These are phyloP conservation scores for Phyllopteryx taeniolatus DNA, from an alignment of 2,113 vertebrate genomes.

Conservation along the genomic window DNA sequence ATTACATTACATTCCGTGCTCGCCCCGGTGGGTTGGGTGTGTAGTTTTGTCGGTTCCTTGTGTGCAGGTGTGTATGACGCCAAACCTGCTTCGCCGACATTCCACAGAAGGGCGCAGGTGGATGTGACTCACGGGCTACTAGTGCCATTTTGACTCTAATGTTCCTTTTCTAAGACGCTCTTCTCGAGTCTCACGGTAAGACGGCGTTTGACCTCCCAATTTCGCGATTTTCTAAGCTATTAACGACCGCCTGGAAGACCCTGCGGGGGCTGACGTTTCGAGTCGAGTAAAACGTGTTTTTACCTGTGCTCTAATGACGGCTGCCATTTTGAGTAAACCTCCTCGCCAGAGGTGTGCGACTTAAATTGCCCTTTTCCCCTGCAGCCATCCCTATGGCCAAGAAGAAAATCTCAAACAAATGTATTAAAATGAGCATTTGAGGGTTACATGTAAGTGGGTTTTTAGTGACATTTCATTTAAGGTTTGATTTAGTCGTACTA, in stretches of 20 bases:
- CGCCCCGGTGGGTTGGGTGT: neutral
- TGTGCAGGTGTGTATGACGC: conserved; percentile 54
- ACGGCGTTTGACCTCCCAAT: neutral
- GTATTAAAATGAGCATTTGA: too few species aligned
- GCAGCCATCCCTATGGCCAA: neutral
- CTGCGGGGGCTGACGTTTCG: neutral
- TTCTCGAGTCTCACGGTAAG: conserved; percentile 10
- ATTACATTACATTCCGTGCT: neutral
- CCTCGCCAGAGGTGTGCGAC: neutral
- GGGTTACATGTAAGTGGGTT: too few species aligned
- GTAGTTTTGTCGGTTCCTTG: neutral
- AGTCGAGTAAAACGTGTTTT: neutral
- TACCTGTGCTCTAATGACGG: conserved; percentile 1
- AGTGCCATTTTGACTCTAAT: conserved; percentile 10
- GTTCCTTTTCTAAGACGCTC: neutral
- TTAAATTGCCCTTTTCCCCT: neutral
- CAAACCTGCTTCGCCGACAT: conserved; percentile 63
- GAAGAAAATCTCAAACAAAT: neutral
- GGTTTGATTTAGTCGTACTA: too few species aligned
- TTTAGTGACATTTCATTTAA: too few species aligned
- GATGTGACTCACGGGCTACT: conserved; percentile 14
- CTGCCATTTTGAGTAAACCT: conserved; percentile 2
- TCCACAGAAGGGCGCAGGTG: conserved; percentile 63
- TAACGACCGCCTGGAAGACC: neutral
- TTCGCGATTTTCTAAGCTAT: neutral